These are phyloP conservation scores for Spodoptera littoralis DNA, from an alignment of 2,888 invertebrate genomes.

Conservation along the genomic window DNA sequence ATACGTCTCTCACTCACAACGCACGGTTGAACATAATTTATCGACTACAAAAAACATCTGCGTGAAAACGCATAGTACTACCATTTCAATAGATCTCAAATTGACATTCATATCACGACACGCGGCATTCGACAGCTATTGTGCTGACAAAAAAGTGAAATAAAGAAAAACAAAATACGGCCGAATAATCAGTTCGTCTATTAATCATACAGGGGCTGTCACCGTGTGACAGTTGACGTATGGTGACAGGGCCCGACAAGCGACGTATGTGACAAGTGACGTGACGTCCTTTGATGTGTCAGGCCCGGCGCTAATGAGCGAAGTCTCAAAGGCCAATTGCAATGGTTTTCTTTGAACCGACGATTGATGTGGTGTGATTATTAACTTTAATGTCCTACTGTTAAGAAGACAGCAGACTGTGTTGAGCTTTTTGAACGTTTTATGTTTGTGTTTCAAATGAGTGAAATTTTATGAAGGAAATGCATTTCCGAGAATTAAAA, in stretches of 20 bases:
- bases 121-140: conserved; percentile 70
- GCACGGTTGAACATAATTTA: conserved; percentile 8
- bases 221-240: conserved; percentile 69
- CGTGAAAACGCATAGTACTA: conserved; percentile 21
- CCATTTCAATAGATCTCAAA: conserved; percentile 45
- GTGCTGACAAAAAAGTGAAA: conserved; percentile 65
- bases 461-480: conserved; percentile 44
- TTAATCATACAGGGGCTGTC: conserved; percentile 74
- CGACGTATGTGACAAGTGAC: conserved; percentile 68
- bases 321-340: conserved; percentile 63
- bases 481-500: conserved; percentile 31
- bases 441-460: conserved; percentile 35
- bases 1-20: conserved; percentile 11
- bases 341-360: conserved; percentile 64
- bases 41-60: conserved; percentile 4
- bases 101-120: conserved; percentile 53
- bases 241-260: conserved; percentile 73
- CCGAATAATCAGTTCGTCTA: conserved; percentile 76
- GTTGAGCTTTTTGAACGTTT: conserved; percentile 38
- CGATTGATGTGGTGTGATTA: conserved; percentile 64
- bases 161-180: conserved; percentile 52
- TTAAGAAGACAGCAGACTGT: conserved; percentile 52
- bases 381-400: conserved; percentile 61
- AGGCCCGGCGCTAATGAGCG: conserved; percentile 75
- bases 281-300: conserved; percentile 79